These are phyloP conservation scores for Fragum fragum DNA, from an alignment of 2,888 invertebrate species.

Conservation along the genomic window DNA sequence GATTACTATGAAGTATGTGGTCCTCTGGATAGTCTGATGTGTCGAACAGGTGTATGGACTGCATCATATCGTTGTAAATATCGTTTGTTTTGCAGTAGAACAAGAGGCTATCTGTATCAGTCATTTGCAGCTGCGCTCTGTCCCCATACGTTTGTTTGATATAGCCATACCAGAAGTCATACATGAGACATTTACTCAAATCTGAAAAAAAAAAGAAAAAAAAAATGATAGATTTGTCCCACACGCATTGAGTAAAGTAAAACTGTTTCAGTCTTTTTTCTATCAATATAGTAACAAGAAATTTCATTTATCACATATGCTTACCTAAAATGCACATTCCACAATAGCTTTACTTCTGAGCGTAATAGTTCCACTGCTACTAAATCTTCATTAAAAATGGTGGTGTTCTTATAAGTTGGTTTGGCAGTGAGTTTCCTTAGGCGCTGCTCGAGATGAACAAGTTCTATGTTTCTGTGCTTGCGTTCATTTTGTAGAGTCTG, in stretches of 20 bases:
- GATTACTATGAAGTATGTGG: conserved; percentile 67
- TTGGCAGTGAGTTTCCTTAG: conserved; percentile 41
- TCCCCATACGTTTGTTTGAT: conserved; percentile 51
- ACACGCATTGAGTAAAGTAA: too few species aligned
- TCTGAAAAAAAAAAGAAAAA: conserved; percentile 77
- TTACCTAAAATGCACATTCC: conserved; percentile 70
- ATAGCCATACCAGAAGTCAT: conserved; percentile 83
- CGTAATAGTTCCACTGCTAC: conserved; percentile 80
- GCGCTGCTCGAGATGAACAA: conserved; percentile 27
- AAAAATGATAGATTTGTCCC: neutral
- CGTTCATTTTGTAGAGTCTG: conserved; percentile 42
- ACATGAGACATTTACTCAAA: conserved; percentile 85
- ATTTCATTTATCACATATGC: neutral
- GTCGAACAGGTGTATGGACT: conserved; percentile 41
- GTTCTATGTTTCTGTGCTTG: conserved; percentile 31
- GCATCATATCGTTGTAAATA: conserved; percentile 55
- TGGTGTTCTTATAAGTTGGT: conserved; percentile 60
- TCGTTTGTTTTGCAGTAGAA: conserved; percentile 47
- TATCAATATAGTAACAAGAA: neutral
- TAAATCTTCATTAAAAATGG: conserved; percentile 84
- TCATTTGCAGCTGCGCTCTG: conserved; percentile 56
- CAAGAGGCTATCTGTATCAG: conserved; percentile 61
- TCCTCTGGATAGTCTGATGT: conserved; percentile 77
- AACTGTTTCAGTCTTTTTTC: too few species aligned
- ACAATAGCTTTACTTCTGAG: conserved; percentile 72